Base-by-base conservation (phyloP, 2,113 vertebrate genomes). In the Callaeas wilsoni region DNA sequence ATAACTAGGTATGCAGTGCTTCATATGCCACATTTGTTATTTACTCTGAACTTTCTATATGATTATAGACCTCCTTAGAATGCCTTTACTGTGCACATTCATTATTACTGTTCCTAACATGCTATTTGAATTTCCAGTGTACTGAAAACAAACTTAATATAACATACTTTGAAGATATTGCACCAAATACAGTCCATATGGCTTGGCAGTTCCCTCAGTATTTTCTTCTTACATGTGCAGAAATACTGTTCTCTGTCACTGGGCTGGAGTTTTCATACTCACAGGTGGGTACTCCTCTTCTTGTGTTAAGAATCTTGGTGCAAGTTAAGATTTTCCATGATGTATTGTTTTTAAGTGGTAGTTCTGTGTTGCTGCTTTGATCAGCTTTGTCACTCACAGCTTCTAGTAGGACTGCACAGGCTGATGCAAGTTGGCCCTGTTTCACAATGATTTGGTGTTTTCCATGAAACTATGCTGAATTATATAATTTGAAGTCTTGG, bases 121-220 rank as follows among this genome's bases (percentile, higher is more conserved):
- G 47, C 35, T 49, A 12, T 95, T 95, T 90, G 89, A 55, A 81
- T 77, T 64, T 94, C 25, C 64, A 98, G 98, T 89, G 47, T 46
- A 3, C 29, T 7, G 4, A 0, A 18, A 0, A 0, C 0, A 3
- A 1, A 13, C 74, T 95, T 9, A 3, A 8, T 0, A 1, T 91
- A 62, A 33, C 2, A 7, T 76, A 41, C 2, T 69, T 94, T 55
- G 97, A 98, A 95, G 98, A 99, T 90, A 98, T 99, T 55, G 3
- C 98, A 37, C 97, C 99, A 89, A 99, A 99, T 93, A 93, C 98
- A 1, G 84, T 99, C 16, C 98, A 98, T 93, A 99, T 99, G 98
- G 99, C 98, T 29, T 98, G 99, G 87, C 99, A 99, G 96, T 98
- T 99, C 80, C 99, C 99, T 6, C 99, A 99, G 97, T 99, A 99